phyloP scores from a whole-genome alignment of 2,797 vertebrate species.

The Myotis pilosus region DNA sequence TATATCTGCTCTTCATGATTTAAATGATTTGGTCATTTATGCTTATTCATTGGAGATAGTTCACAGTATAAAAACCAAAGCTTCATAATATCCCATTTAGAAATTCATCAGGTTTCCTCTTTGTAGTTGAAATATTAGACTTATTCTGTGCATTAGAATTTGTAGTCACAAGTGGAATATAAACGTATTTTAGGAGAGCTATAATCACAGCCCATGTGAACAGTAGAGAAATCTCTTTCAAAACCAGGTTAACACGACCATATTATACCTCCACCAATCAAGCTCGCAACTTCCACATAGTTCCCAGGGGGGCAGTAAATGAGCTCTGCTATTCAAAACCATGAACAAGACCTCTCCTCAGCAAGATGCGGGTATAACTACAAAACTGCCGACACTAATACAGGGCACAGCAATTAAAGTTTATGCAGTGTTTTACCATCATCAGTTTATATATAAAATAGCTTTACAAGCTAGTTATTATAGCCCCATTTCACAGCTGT shows the following conservation, averaged over 20 bases:
- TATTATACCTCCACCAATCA: not conserved
- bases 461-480: not conserved
- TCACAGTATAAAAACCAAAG: not conserved
- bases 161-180: not conserved
- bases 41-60: constrained; percentile 3
- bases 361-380: not conserved
- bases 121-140: not conserved
- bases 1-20: not conserved
- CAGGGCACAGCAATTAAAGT: not conserved
- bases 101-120: not conserved
- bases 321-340: not conserved
- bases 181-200: not conserved
- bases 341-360: not conserved
- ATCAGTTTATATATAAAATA: not conserved
- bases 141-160: not conserved
- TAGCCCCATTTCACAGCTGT: not conserved
- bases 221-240: not conserved
- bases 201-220: not conserved
- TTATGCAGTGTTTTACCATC: not conserved
- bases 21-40: not conserved
- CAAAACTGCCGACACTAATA: not conserved
- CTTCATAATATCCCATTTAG: not conserved
- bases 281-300: not conserved
- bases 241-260: not conserved
- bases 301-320: not conserved